Percentiles rank a stretch among this genome's conserved stretches.
Evolutionary conservation across 2,888 invertebrate genomes (phyloP).

Genomic region (Lampropteryx suffumata): DNA sequence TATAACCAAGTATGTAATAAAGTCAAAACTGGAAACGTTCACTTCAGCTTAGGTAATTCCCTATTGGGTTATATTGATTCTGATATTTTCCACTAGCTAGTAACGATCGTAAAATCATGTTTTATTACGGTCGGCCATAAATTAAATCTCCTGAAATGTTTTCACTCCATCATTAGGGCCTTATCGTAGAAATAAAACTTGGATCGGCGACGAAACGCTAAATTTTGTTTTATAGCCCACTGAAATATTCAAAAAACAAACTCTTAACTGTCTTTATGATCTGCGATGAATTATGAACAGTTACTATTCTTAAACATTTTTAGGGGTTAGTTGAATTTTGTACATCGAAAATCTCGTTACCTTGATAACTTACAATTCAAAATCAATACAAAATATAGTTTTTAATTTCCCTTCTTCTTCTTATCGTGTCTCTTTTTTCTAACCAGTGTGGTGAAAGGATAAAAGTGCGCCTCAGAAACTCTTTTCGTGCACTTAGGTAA

Average conservation of each 20-base stretch:
- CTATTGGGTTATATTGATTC: constrained; percentile 21
- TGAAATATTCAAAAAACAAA: constrained; percentile 33
- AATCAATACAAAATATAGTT: too few relatives aligned
- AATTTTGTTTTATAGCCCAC: constrained; percentile 30
- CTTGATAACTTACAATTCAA: too few relatives aligned
- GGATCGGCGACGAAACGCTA: constrained; percentile 27
- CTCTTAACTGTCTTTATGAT: constrained; percentile 23
- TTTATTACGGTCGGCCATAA: constrained; percentile 38
- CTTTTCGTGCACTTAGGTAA: too few relatives aligned
- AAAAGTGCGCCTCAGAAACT: too few relatives aligned
- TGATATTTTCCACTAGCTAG: constrained; percentile 29
- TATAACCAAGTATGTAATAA: not conserved
- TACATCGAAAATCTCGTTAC: too few relatives aligned
- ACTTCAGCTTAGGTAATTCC: constrained; percentile 4
- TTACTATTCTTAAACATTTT: not conserved
- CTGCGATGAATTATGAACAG: constrained; percentile 5
- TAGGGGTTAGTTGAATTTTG: too few relatives aligned
- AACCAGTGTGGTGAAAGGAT: too few relatives aligned
- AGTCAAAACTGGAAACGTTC: not conserved
- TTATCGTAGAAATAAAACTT: constrained; percentile 35
- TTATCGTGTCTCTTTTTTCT: too few relatives aligned
- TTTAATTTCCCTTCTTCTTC: too few relatives aligned
- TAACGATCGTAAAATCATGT: constrained; percentile 36
- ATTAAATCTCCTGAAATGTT: constrained; percentile 38
- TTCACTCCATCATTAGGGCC: constrained; percentile 35